These are phyloP conservation scores for Psylliodes chrysocephalus DNA, from an alignment of 2,888 invertebrate species.

Conservation along the genomic window DNA sequence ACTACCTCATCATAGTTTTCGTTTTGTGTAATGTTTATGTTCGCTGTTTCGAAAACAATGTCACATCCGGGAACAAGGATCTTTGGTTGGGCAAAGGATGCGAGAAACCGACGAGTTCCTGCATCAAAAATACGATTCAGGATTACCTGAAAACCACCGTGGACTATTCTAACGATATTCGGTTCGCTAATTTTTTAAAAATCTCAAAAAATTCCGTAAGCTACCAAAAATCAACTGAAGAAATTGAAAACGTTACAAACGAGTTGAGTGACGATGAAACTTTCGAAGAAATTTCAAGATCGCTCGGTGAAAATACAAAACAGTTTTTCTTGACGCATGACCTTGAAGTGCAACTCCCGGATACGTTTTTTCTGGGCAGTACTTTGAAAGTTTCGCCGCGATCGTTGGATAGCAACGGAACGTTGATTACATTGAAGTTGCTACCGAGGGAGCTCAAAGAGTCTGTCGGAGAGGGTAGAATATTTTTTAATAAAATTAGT, in stretches of 20 bases:
- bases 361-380: conserved; percentile 78
- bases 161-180: conserved; percentile 61
- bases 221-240: conserved; percentile 61
- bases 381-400: conserved; percentile 79
- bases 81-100: conserved; percentile 83
- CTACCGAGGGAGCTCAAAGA: conserved; percentile 65
- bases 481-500: conserved; percentile 79
- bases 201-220: conserved; percentile 56
- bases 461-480: conserved; percentile 63
- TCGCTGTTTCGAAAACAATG: conserved; percentile 51
- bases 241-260: conserved; percentile 50
- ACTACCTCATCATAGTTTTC: conserved; percentile 34
- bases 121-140: conserved; percentile 82
- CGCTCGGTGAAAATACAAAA: conserved; percentile 71
- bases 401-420: conserved; percentile 78
- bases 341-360: conserved; percentile 77
- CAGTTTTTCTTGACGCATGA: conserved; percentile 84
- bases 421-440: conserved; percentile 78
- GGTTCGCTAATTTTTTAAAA: conserved; percentile 69
- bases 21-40: conserved; percentile 39
- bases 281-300: conserved; percentile 80
- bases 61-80: conserved; percentile 68
- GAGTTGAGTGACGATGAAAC: conserved; percentile 61
- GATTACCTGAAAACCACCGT: conserved; percentile 77
- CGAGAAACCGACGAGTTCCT: conserved; percentile 73